A percentile compares a stretch with the other conserved stretches of the same genome.
Conservation (phyloP, 1,140 invertebrate species). For the Eupristina koningsbergeri region DNA sequence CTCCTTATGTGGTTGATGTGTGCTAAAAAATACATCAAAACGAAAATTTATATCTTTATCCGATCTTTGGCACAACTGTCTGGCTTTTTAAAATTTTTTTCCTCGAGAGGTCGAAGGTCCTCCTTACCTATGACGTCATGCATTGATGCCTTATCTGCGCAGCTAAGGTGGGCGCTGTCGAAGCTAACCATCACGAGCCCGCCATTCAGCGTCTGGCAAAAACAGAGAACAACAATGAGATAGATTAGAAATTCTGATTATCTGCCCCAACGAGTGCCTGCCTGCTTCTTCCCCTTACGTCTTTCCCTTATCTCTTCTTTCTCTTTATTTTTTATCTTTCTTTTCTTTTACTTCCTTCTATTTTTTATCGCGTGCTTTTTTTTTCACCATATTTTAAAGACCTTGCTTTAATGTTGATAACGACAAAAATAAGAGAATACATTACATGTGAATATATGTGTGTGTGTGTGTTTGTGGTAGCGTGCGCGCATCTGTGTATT, state of each 20-base stretch:
- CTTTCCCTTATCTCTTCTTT: neutral
- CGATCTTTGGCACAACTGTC: neutral
- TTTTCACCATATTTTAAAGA: no score
- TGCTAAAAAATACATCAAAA: slow-evolving; percentile 70
- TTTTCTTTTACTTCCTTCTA: neutral
- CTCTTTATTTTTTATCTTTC: neutral
- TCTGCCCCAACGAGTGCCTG: neutral
- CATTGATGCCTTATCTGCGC: slow-evolving; percentile 74
- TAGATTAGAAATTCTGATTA: slow-evolving; percentile 26
- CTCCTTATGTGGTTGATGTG: slow-evolving; percentile 90
- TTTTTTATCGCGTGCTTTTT: no score
- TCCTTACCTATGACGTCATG: slow-evolving; percentile 76
- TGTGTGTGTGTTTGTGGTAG: no score
- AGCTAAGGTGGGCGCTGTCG: slow-evolving; percentile 78
- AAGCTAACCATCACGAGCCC: slow-evolving; percentile 94
- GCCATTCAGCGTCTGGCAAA: slow-evolving; percentile 78
- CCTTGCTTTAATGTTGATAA: no score
- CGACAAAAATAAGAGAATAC: no score
- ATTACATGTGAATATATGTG: no score
- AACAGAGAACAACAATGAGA: slow-evolving; percentile 1
- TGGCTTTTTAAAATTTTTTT: neutral
- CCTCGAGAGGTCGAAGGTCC: no score
- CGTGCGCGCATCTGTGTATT: no score
- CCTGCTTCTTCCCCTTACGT: neutral
- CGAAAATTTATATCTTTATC: slow-evolving; percentile 1